Evolutionary conservation across 2,888 invertebrate species (phyloP), one percentile per base, ranked within the genome.

Genomic region (Ectemnius continuus): DNA sequence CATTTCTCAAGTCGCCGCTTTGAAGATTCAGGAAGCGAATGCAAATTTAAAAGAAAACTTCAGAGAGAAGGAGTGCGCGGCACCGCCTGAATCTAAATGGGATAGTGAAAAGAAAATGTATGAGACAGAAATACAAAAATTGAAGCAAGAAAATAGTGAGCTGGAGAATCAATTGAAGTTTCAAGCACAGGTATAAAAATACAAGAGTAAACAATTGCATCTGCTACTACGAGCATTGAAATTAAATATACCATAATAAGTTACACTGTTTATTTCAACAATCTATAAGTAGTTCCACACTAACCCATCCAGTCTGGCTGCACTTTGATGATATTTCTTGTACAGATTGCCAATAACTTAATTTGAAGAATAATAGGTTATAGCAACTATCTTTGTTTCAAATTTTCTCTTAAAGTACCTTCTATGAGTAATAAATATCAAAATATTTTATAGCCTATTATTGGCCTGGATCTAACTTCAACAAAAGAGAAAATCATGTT

Each of bases 101-200:
- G 87, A 91, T 65, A 87, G 88, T 58, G 93, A 93, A 76, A 93
- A 92, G 78, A 90, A 91, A 67, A 91, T 91, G 67, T 92, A 94
- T 85, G 93, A 94, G 82, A 91, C 91, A 52, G 94, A 94, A 89
- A 92, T 95, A 76, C 92, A 93, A 71, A 92, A 93, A 81, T 89
- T 95, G 47, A 92, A 93, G 70, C 93, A 94, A 81, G 95, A 95
- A 82, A 95, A 96, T 88, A 93, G 93, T 80, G 93, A 94, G 85
- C 92, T 96, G 57, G 95, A 95, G 86, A 95, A 95, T 83, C 96
- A 97, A 86, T 91, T 96, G n/a, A 96, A 96, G 87, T 96, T 96
- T 88, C 97, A 97, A 92, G 94, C 94, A 14, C 96, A 97, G 92
- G 95, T 94, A 81, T 4, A 23, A 69, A 28, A 57, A 3, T 16